Conservation (phyloP, 2,888 invertebrate genomes). For the Drosophila algonquin region DNA sequence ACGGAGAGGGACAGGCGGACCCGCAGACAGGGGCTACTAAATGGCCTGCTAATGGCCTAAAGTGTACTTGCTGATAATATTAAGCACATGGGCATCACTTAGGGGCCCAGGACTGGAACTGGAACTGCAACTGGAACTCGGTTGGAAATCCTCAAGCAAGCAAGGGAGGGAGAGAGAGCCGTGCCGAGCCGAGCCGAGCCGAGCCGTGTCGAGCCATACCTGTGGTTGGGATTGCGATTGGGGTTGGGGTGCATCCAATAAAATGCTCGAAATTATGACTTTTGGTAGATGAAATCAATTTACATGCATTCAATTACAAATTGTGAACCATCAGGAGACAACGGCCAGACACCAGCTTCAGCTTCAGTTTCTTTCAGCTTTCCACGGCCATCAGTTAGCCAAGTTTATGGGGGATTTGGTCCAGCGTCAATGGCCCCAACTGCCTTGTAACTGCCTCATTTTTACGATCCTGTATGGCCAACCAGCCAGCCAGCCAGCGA, state of each 20-base stretch:
- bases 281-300: slow-evolving; percentile 72
- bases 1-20: not conserved
- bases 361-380: slow-evolving; percentile 5
- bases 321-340: slow-evolving; percentile 65
- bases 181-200: not conserved
- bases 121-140: slow-evolving; percentile 50
- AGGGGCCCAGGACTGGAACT: slow-evolving; percentile 41
- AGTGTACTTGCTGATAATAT: slow-evolving; percentile 81
- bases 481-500: not conserved
- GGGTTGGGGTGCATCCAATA: slow-evolving; percentile 35
- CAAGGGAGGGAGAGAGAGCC: not conserved
- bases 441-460: slow-evolving; percentile 76
- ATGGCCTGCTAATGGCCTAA: slow-evolving; percentile 80
- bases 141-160: slow-evolving; percentile 11
- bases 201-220: not conserved
- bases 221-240: not conserved
- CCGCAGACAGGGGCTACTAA: slow-evolving; percentile 47
- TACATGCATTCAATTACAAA: slow-evolving; percentile 80
- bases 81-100: slow-evolving; percentile 69
- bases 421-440: slow-evolving; percentile 64
- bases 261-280: slow-evolving; percentile 58
- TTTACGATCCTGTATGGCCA: slow-evolving; percentile 57
- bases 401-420: slow-evolving; percentile 62
- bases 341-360: slow-evolving; percentile 4
- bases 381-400: slow-evolving; percentile 58